Conservation (phyloP, 2,888 invertebrate genomes). For the Sarcophaga rosellei region DNA sequence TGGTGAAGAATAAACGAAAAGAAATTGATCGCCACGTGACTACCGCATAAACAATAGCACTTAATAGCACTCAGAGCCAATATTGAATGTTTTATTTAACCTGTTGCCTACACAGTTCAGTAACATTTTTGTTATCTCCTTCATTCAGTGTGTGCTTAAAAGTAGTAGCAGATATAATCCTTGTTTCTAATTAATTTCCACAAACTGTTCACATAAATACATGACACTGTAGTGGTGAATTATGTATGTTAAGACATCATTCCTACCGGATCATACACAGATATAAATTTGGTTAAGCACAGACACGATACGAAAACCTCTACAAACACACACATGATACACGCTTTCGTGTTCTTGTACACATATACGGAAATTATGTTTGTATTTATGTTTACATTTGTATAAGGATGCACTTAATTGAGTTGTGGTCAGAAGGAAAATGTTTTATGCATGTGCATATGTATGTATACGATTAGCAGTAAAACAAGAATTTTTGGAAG, state of each 20-base stretch:
- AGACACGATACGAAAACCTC: neutral
- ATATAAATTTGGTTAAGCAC: neutral
- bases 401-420: constrained; percentile 49
- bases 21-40: too few species aligned
- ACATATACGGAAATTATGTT: neutral
- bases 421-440: constrained; percentile 33
- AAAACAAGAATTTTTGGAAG: too few species aligned
- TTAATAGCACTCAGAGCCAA: too few species aligned
- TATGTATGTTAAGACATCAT: constrained; percentile 6
- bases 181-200: neutral
- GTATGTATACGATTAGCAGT: too few species aligned
- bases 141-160: too few species aligned
- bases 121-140: too few species aligned
- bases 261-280: neutral
- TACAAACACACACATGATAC: neutral
- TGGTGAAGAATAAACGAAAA: too few species aligned
- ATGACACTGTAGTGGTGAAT: neutral
- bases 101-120: too few species aligned
- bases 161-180: too few species aligned
- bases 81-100: too few species aligned
- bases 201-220: neutral
- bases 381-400: constrained; percentile 43
- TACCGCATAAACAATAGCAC: too few species aligned
- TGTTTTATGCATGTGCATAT: neutral
- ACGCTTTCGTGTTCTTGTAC: neutral